Evolutionary conservation across 2,797 vertebrate species (phyloP).

Genomic region (Crenuchus spilurus): DNA sequence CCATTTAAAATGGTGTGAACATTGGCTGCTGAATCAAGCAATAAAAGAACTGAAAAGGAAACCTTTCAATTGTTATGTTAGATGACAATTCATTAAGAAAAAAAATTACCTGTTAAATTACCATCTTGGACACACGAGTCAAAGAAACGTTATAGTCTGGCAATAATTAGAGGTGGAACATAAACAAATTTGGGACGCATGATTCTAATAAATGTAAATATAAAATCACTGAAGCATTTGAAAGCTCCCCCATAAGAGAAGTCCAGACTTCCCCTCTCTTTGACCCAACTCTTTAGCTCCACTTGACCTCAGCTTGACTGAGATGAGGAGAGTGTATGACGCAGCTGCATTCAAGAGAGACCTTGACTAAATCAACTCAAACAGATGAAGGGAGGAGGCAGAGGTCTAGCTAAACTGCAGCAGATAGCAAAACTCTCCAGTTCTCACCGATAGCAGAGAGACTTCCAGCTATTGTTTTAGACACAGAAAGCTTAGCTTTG

Average conservation of each 20-base stretch:
- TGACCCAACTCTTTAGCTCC: background rate
- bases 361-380: constrained; percentile 46
- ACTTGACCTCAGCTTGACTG: constrained; percentile 53
- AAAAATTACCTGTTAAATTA: background rate
- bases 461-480: constrained; percentile 69
- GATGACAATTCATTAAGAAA: background rate
- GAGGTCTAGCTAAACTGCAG: constrained; percentile 58
- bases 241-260: background rate
- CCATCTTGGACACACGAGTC: background rate
- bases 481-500: constrained; percentile 24
- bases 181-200: too few relatives aligned
- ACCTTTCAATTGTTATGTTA: too few relatives aligned
- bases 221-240: background rate
- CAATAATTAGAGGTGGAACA: background rate
- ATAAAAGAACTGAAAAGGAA: background rate
- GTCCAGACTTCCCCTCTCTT: background rate
- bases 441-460: constrained; percentile 34
- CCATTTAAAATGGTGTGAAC: too few relatives aligned
- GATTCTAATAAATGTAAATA: background rate
- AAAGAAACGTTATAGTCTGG: background rate
- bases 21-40: too few relatives aligned
- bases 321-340: constrained; percentile 65
- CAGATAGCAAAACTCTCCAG: constrained; percentile 39
- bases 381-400: constrained; percentile 55
- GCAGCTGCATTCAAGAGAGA: constrained; percentile 50